Evolutionary conservation across 2,797 vertebrate species (phyloP).

Genomic region (Dryobates pubescens): DNA sequence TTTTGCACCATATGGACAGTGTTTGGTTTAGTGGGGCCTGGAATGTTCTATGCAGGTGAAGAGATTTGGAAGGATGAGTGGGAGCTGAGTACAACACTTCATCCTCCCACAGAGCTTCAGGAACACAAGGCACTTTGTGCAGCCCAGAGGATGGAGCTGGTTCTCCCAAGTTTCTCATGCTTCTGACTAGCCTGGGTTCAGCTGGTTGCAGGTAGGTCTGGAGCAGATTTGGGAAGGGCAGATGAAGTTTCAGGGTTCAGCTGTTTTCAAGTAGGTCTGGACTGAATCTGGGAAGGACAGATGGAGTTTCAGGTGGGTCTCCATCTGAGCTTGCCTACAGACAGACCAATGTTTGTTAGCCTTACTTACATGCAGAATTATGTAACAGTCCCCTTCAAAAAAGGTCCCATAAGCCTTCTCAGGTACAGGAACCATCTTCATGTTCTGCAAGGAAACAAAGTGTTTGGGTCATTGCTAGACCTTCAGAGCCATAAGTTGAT

Average conservation of each 20-base stretch:
- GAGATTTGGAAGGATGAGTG: not conserved
- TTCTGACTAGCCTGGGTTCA: not conserved
- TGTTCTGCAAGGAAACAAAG: slow-evolving; percentile 78
- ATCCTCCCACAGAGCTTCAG: not conserved
- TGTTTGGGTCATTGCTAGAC: not conserved
- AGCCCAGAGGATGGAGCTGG: not conserved
- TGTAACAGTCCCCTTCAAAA: slow-evolving; percentile 93
- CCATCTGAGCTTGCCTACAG: not conserved
- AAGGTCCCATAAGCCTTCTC: slow-evolving; percentile 87
- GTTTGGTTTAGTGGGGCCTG: not conserved
- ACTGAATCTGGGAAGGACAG: not conserved
- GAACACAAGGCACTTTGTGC: not conserved
- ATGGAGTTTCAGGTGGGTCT: not conserved
- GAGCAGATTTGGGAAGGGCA: not conserved
- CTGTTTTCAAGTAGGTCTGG: not conserved
- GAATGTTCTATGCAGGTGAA: not conserved
- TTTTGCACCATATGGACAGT: not conserved
- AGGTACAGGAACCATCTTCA: slow-evolving; percentile 87
- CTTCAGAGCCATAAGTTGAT: not conserved
- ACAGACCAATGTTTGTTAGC: fast-evolving
- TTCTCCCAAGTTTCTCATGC: not conserved
- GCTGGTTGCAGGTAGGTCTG: not conserved
- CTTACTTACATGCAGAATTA: slow-evolving; percentile 86
- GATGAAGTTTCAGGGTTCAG: not conserved
- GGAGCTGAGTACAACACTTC: not conserved